A percentile compares a stretch with the other conserved stretches of the same genome.
Conservation (phyloP, 2,797 vertebrate species). For the Dicrostonyx torquatus region DNA sequence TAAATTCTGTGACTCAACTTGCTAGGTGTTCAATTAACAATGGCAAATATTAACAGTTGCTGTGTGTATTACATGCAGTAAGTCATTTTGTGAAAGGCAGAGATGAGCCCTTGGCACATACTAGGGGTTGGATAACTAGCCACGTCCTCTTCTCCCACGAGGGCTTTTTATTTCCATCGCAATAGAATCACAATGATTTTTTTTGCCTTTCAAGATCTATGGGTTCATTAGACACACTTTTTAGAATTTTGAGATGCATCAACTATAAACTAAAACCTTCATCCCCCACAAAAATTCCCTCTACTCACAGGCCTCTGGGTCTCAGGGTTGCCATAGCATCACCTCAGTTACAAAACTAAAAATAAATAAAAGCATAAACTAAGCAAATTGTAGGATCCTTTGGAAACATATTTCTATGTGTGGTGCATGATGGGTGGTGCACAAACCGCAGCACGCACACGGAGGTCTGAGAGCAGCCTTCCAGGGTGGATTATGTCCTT, state of each 20-base stretch:
- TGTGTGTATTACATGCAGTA: background rate
- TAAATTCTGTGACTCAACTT: background rate
- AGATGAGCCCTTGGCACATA: background rate
- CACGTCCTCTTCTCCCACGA: background rate
- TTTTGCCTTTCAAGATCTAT: background rate
- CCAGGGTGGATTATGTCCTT: background rate
- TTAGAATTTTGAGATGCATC: background rate
- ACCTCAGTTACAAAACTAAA: background rate
- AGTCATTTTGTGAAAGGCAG: background rate
- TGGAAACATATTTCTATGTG: background rate
- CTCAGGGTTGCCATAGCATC: background rate
- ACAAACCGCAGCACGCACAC: background rate
- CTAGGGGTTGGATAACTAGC: background rate
- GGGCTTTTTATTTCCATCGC: background rate
- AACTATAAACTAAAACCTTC: background rate
- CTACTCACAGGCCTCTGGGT: background rate
- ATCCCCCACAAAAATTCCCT: background rate
- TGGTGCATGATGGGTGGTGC: background rate
- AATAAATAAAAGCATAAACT: background rate
- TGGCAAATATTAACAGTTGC: background rate
- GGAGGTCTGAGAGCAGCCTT: background rate
- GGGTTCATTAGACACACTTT: background rate
- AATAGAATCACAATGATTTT: background rate
- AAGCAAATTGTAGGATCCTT: background rate
- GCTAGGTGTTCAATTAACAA: background rate